Base-by-base conservation (phyloP, 2,888 invertebrate genomes). In the Allacma fusca region DNA sequence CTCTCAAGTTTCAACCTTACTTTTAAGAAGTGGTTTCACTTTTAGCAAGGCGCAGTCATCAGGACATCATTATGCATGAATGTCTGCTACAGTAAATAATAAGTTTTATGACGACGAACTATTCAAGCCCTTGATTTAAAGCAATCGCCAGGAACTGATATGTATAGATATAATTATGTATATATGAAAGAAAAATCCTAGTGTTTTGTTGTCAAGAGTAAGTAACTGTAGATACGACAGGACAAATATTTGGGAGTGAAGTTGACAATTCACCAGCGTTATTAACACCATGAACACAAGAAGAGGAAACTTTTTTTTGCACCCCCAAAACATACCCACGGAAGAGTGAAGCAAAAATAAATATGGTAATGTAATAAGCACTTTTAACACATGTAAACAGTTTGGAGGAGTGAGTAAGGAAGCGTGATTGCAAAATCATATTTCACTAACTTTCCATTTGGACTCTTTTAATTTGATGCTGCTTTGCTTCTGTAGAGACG, bases 321-420 rank as follows among this genome's bases (percentile, higher is more conserved):
- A n/a, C n/a, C n/a, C 16, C 50, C 2, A 50, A 9, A n/a, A 16
- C 2, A 13, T 9, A 50, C n/a, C 16, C 4, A 50, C 2, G 62
- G 9, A 26, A 62, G 62, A 62, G 62, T 24, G 62, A 24, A 62
- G 16, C 62, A 12, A 62, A 62, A 62, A 62, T 62, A 62, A 62
- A 62, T 62, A 62, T 62, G 24, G 23, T 62, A 62, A 62, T 24
- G 23, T 24, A 24, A 26, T n/a, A 50, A 12, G 24, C 34, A 7
- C 34, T 34, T 34, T 24, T 62, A 62, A 62, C 23, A 62, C 62
- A 24, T 62, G 62, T 62, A 62, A 62, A 62, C 23, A 24, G 21
- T n/a, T 5, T 50, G n/a, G 2, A 1, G n/a, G 5, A 9, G 50
- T 62, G 23, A 26, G 62, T 57, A 12, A 62, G 62, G 62, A 62